Percentiles rank a stretch among this genome's conserved stretches.
These are phyloP conservation scores for Scytalopus superciliaris DNA, from an alignment of 2,113 vertebrate species.

Conservation along the genomic window DNA sequence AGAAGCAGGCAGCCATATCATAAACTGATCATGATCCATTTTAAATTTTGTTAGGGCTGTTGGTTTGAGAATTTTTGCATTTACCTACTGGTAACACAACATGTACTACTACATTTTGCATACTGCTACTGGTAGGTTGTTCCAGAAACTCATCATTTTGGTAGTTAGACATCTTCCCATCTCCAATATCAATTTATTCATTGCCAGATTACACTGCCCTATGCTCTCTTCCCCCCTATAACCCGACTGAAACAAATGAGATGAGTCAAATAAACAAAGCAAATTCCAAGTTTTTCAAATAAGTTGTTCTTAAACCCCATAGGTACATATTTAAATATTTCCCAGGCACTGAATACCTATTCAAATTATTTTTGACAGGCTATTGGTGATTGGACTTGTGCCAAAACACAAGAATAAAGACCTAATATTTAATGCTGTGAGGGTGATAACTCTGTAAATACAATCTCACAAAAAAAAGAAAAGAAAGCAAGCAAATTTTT, in stretches of 20 bases:
- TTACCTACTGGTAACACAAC: not conserved
- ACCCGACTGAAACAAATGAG: not conserved
- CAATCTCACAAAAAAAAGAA: not conserved
- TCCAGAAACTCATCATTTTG: not conserved
- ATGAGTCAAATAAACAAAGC: not conserved
- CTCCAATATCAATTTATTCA: not conserved
- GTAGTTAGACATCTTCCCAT: not conserved
- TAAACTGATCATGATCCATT: not conserved
- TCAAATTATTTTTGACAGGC: not conserved
- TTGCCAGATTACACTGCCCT: not conserved
- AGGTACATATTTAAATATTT: not conserved
- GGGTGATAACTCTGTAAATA: not conserved
- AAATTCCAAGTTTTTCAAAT: not conserved
- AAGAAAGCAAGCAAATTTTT: not conserved
- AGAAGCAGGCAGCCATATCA: not conserved
- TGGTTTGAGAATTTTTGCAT: not conserved
- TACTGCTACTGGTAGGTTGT: not conserved
- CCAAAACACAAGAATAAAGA: slow-evolving; percentile 4
- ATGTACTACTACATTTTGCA: no score
- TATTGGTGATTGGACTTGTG: not conserved
- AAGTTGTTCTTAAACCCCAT: not conserved
- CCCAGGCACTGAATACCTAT: not conserved
- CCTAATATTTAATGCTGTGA: not conserved
- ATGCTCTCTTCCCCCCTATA: not conserved
- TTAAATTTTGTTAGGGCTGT: not conserved